Percentiles rank a stretch among this genome's conserved stretches.
Conservation (phyloP, 2,888 invertebrate genomes). For the Balanococcus diminutus region DNA sequence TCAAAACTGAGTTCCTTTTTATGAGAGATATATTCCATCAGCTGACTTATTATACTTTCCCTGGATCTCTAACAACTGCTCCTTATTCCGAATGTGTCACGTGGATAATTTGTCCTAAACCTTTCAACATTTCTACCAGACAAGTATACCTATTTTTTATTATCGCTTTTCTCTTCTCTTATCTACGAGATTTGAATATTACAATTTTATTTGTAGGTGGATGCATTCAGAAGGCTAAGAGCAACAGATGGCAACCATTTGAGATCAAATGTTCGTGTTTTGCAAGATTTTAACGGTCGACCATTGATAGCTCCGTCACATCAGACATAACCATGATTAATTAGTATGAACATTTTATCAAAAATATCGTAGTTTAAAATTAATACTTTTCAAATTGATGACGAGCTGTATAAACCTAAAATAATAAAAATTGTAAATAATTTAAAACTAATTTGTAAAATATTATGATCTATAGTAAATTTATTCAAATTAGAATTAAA, state of each 20-base stretch:
- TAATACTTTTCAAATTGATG: no score
- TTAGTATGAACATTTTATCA: no score
- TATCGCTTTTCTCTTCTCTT: no score
- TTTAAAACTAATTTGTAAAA: no score
- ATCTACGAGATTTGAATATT: background rate
- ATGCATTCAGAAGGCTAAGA: background rate
- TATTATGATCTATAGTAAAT: no score
- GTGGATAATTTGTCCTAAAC: slow-evolving; percentile 53
- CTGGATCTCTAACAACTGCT: slow-evolving; percentile 57
- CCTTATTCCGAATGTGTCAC: slow-evolving; percentile 57
- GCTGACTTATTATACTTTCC: slow-evolving; percentile 55
- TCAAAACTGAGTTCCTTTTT: slow-evolving; percentile 55
- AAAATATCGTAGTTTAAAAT: no score
- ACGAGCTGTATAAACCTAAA: no score
- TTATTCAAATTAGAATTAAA: no score
- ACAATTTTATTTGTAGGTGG: slow-evolving; percentile 3
- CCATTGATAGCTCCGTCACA: background rate
- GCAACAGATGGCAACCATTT: background rate
- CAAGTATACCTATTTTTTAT: slow-evolving; percentile 21
- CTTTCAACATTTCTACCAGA: background rate
- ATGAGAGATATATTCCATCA: slow-evolving; percentile 42
- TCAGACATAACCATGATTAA: no score
- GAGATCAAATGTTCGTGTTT: background rate
- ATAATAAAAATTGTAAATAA: no score
- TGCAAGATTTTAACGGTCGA: slow-evolving; percentile 19